Evolutionary conservation across 2,888 invertebrate species (phyloP), one percentile per base, ranked within the genome.

Genomic region (Flexamia atlantica): DNA sequence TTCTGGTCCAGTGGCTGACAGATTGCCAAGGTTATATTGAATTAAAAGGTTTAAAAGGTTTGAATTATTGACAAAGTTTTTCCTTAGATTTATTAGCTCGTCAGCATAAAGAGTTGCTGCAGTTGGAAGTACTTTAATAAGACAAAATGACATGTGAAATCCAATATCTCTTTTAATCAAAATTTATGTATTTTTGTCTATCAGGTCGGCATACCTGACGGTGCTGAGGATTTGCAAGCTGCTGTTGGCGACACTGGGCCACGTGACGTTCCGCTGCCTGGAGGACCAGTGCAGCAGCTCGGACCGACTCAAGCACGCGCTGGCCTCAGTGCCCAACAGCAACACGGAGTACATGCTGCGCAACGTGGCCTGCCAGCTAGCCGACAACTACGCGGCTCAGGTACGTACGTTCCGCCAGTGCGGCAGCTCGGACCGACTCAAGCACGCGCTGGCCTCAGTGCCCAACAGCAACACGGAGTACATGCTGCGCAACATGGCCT

Each of bases 171-270:
- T n/a, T n/a, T n/a, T n/a, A n/a, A n/a, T n/a, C n/a, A n/a, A n/a
- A n/a, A n/a, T n/a, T n/a, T n/a, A n/a, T n/a, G n/a, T n/a, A 36
- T 82, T 85, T 74, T 87, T 40, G 23, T 76, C 12, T 46, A 36
- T 88, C 90, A 94, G 97, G 88, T 95, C 96, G 84, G 97, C 98
- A 12, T 98, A 96, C 90, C 92, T 97, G 88, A 95, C 96, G 70
- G 95, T 98, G 86, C 92, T 98, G 88, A 96, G 97, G 89, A 93
- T 98, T 87, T 95, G 96, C 87, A 98, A 98, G 91, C 91, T 99
- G 85, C 94, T 97, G 88, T 91, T 99, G 81, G 97, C 97, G 42
- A 95, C 97, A 10, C 93, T 98, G 85, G 97, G 88, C 53, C 87
- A 88, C 82, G 86, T 88, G 40, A 89, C 87, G 88, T 89, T 68